These are phyloP conservation scores for Colius striatus DNA, from an alignment of 2,113 vertebrate species.

Conservation along the genomic window DNA sequence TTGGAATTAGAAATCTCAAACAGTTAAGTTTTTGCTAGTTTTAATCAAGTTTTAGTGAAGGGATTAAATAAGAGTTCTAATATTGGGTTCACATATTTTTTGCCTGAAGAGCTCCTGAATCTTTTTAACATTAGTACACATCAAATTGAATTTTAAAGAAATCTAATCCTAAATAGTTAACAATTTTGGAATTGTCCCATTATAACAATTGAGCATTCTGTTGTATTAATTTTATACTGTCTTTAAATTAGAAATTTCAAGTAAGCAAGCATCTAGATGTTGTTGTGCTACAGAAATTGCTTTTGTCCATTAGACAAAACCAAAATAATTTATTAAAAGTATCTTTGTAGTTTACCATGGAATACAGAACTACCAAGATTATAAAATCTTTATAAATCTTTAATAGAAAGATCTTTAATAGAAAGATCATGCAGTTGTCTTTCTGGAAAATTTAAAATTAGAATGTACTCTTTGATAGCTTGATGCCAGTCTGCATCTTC, in stretches of 20 bases:
- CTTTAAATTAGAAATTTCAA: not conserved
- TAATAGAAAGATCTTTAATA: not conserved
- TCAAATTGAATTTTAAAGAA: not conserved
- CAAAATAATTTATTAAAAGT: not conserved
- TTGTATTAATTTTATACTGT: not conserved
- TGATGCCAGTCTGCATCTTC: conserved; percentile 4
- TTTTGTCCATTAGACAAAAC: not conserved
- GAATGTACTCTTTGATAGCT: not conserved
- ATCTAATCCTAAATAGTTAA: not conserved
- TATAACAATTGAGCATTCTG: not conserved
- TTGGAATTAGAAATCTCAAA: not conserved
- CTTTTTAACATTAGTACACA: not conserved
- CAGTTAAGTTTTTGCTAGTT: not conserved
- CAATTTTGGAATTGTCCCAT: not conserved
- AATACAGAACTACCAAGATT: not conserved
- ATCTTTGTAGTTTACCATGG: not conserved
- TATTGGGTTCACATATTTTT: not conserved
- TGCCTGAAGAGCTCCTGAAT: not conserved
- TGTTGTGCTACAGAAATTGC: not conserved
- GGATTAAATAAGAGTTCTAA: not conserved
- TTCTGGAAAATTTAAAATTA: not conserved
- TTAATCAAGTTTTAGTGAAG: not conserved
- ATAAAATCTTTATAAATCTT: conserved; percentile 7
- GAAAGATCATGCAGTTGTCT: not conserved
- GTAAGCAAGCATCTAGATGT: not conserved